Base-by-base conservation (phyloP, 2,797 vertebrate species). In the Lycodopsis pacificus region DNA sequence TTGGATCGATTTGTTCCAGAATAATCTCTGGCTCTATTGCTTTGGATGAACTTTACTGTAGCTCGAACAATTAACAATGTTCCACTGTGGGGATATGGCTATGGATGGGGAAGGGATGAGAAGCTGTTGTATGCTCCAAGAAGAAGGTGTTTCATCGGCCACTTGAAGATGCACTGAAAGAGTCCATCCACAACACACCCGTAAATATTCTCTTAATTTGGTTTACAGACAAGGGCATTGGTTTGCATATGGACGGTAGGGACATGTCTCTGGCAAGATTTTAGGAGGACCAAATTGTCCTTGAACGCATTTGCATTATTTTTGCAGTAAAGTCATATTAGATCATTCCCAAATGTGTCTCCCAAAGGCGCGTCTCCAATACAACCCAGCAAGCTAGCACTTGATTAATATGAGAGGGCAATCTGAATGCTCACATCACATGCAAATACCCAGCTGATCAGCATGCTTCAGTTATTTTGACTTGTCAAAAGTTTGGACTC, bases 1-100 rank as follows among this genome's bases (percentile, higher is more conserved):
- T 89, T 87, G 88, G 91, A 95, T 94, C 88, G 76, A 93, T 94
- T 93, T 86, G 92, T 92, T 93, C 88, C 91, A 90, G 88, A 88
- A 90, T 89, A 90, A 91, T 91, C 77, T 87, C 89, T 84, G 86
- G 86, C 82, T 80, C 82, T 81, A 49, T 72, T 67, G 85, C 84
- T 80, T 83, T 82, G 87, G 86, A 86, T 84, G 86, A 91, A 90
- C 84, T 91, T 91, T 88, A 72, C 86, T 80, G 88, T 89, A 88
- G 80, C 85, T 89, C 77, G 66, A 82, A n/a, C 57, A 70, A 81
- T 80, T 80, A 88, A 83, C 77, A 81, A 11, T 77, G 78, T 82
- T 85, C 79, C 40, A 30, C 80, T 73, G 69, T 48, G 40, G 77
- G 48, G 75, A 75, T 73, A 61, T 46, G 51, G 61, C 71, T 63